Percentiles rank a stretch among this genome's conserved stretches.
Evolutionary conservation across 2,797 vertebrate species (phyloP).

Genomic region (Adelosebastes latens): DNA sequence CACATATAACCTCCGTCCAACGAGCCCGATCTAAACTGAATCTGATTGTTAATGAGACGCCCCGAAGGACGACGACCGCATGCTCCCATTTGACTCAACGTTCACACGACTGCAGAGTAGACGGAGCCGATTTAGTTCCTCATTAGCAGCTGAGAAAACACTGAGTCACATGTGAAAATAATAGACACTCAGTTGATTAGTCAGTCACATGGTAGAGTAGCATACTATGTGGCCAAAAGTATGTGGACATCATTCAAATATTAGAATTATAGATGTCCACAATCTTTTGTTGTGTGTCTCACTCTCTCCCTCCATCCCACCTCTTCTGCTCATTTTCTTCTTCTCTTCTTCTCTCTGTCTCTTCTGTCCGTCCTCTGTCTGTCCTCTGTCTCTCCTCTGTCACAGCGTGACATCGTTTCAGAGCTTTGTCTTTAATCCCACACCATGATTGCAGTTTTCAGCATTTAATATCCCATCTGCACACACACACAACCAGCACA

Average conservation of each 20-base stretch:
- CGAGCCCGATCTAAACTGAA: constrained; percentile 1
- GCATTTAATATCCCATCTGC: constrained; percentile 54
- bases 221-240: not conserved
- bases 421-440: constrained; percentile 80
- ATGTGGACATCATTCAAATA: not conserved
- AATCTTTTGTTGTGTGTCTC: not conserved
- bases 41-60: constrained; percentile 30
- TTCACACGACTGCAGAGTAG: constrained; percentile 2
- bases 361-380: not conserved
- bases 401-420: constrained; percentile 75
- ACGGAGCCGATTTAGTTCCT: constrained; percentile 8
- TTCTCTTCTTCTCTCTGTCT: not conserved
- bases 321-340: not conserved
- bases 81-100: constrained; percentile 23
- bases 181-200: not conserved
- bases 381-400: constrained; percentile 62
- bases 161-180: constrained; percentile 7
- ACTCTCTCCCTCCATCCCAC: not conserved
- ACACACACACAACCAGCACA: constrained; percentile 24
- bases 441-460: constrained; percentile 80
- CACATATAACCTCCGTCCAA: constrained; percentile 16
- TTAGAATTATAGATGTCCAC: not conserved
- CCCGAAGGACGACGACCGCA: constrained; percentile 20
- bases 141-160: constrained; percentile 27
- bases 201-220: not conserved